phyloP scores from a whole-genome alignment of 2,113 vertebrate genomes.

The Sceloporus tristichus region DNA sequence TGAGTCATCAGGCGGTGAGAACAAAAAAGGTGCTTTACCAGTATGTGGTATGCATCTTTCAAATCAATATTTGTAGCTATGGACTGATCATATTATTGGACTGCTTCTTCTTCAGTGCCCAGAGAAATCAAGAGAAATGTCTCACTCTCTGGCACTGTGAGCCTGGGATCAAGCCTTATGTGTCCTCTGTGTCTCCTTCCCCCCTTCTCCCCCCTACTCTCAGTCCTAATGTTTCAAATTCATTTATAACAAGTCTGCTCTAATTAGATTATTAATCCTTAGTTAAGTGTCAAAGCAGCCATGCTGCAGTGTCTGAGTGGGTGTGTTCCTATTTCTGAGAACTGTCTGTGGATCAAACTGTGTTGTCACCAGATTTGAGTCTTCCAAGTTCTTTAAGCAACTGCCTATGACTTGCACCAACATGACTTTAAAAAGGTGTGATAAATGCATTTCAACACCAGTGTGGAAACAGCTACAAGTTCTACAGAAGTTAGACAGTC shows the following conservation, averaged over 20 bases:
- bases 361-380: slow-evolving; percentile 37
- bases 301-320: background rate
- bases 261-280: slow-evolving; percentile 24
- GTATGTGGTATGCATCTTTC: background rate
- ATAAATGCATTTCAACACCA: slow-evolving; percentile 62
- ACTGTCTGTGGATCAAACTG: slow-evolving; percentile 20
- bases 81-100: background rate
- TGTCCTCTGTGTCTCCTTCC: background rate
- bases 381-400: slow-evolving; percentile 35
- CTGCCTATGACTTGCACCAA: slow-evolving; percentile 37
- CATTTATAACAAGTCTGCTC: background rate
- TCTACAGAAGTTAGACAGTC: slow-evolving; percentile 48
- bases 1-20: background rate
- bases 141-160: background rate
- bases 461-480: slow-evolving; percentile 42
- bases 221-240: fast-evolving
- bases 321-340: background rate
- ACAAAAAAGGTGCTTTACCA: background rate
- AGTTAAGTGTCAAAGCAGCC: slow-evolving; percentile 21
- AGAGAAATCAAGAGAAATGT: background rate
- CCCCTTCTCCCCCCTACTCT: background rate
- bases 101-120: background rate
- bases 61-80: background rate
- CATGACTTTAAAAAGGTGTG: slow-evolving; percentile 24
- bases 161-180: background rate